A percentile compares a stretch with the other conserved stretches of the same genome.
Evolutionary conservation across 2,888 invertebrate genomes (phyloP).

Genomic region (Caenorhabditis auriculariae): DNA sequence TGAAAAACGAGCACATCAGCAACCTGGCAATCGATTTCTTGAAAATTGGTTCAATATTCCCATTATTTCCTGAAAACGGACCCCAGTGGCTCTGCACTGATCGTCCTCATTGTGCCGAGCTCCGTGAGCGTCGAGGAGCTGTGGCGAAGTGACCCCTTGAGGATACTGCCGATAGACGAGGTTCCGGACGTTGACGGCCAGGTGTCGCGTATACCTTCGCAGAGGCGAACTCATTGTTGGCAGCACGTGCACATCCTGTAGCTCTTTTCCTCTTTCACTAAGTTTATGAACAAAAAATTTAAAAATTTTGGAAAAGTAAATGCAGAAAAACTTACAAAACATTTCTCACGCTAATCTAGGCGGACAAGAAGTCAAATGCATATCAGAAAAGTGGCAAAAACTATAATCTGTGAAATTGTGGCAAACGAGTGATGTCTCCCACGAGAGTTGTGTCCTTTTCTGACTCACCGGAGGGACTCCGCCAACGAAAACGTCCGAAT

Average conservation of each 20-base stretch:
- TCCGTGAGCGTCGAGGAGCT: constrained; percentile 76
- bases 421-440: neutral
- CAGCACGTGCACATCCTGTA: constrained; percentile 54
- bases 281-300: neutral
- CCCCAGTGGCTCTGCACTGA: constrained; percentile 73
- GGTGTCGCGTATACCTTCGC: constrained; percentile 52
- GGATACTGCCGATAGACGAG: constrained; percentile 77
- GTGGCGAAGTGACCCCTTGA: constrained; percentile 74
- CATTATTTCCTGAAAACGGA: neutral
- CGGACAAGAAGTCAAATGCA: neutral
- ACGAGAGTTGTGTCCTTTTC: neutral
- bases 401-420: neutral
- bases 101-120: constrained; percentile 69
- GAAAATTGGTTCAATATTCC: neutral
- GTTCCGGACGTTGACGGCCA: constrained; percentile 80
- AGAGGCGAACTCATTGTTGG: constrained; percentile 56
- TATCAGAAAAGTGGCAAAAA: neutral
- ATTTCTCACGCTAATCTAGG: too few relatives aligned
- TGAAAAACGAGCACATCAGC: constrained; percentile 62
- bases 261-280: neutral
- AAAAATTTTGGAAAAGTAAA: neutral
- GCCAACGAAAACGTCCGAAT: constrained; percentile 92
- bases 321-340: too few relatives aligned
- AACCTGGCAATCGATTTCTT: neutral
- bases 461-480: constrained; percentile 77